These are phyloP conservation scores for Stictocephala bisonia DNA, from an alignment of 2,888 invertebrate genomes.

Conservation along the genomic window DNA sequence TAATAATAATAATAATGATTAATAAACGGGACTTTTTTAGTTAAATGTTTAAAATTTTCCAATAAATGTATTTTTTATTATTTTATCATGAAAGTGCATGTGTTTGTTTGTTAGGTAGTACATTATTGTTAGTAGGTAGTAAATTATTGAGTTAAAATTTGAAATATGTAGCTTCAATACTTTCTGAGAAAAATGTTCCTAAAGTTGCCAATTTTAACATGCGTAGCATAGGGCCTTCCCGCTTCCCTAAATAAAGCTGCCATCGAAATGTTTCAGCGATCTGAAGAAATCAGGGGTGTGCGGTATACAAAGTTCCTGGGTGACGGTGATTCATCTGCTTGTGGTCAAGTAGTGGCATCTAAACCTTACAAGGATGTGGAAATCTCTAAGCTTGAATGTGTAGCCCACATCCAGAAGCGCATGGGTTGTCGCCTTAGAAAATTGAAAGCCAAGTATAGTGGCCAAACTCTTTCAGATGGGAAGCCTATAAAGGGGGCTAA, in stretches of 20 bases:
- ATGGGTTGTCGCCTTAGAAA: slow-evolving; percentile 48
- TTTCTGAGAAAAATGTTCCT: slow-evolving; percentile 32
- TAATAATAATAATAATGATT: neutral
- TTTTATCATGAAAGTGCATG: slow-evolving; percentile 20
- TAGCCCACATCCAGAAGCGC: slow-evolving; percentile 20
- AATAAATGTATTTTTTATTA: neutral
- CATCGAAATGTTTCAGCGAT: slow-evolving; percentile 18
- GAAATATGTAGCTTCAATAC: slow-evolving; percentile 16
- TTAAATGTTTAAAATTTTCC: neutral
- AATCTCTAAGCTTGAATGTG: slow-evolving; percentile 28
- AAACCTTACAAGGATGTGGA: slow-evolving; percentile 43
- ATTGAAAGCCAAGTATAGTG: slow-evolving; percentile 1
- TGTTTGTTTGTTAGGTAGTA: slow-evolving; percentile 1
- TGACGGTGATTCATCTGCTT: slow-evolving; percentile 35
- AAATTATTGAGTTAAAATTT: slow-evolving; percentile 26
- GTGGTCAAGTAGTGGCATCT: neutral
- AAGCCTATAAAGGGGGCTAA: slow-evolving; percentile 51
- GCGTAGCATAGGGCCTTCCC: slow-evolving; percentile 3
- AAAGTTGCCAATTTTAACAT: slow-evolving; percentile 33
- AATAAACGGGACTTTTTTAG: slow-evolving; percentile 6
- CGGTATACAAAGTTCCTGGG: slow-evolving; percentile 11
- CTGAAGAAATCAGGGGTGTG: neutral
- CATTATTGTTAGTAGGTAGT: no score
- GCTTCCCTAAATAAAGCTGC: slow-evolving; percentile 8
- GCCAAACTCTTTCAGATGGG: slow-evolving; percentile 22